Conservation (phyloP, 2,888 invertebrate species). For the Sphaeridia pumilis region DNA sequence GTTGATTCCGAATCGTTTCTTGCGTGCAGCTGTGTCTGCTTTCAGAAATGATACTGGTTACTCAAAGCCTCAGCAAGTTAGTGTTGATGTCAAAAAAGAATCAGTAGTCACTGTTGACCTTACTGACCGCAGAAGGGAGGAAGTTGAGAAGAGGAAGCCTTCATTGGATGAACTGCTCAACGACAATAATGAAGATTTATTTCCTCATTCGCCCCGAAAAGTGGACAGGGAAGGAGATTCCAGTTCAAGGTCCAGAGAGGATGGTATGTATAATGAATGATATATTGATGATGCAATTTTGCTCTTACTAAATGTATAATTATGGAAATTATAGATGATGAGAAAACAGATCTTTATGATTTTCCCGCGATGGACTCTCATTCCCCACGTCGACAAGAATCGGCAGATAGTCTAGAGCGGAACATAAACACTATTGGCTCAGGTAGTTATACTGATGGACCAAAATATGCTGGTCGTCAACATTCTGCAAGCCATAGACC, state of each 20-base stretch:
- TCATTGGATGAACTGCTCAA: conserved; percentile 33
- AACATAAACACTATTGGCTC: conserved; percentile 14
- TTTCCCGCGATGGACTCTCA: conserved; percentile 34
- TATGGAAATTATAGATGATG: conserved; percentile 4
- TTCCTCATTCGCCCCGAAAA: conserved; percentile 34
- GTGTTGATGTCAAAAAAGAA: conserved; percentile 4
- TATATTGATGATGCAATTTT: neutral
- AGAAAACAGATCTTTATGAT: conserved; percentile 31
- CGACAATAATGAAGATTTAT: conserved; percentile 24
- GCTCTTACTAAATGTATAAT: neutral
- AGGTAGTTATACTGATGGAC: neutral
- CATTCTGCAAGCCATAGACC: conserved; percentile 8
- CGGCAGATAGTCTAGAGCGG: conserved; percentile 6
- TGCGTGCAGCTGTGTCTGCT: conserved; percentile 74
- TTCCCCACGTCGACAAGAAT: conserved; percentile 14
- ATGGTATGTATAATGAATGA: neutral
- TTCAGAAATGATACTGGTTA: conserved; percentile 89
- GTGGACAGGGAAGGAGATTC: conserved; percentile 19
- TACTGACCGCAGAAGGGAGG: conserved; percentile 9
- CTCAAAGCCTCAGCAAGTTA: conserved; percentile 43
- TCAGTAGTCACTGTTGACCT: conserved; percentile 12
- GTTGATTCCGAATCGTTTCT: conserved; percentile 80
- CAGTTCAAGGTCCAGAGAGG: conserved; percentile 1
- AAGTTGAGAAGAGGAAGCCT: conserved; percentile 9
- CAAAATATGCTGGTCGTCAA: conserved; percentile 6